Conservation (phyloP, 2,113 vertebrate species). For the Struthio camelus region DNA sequence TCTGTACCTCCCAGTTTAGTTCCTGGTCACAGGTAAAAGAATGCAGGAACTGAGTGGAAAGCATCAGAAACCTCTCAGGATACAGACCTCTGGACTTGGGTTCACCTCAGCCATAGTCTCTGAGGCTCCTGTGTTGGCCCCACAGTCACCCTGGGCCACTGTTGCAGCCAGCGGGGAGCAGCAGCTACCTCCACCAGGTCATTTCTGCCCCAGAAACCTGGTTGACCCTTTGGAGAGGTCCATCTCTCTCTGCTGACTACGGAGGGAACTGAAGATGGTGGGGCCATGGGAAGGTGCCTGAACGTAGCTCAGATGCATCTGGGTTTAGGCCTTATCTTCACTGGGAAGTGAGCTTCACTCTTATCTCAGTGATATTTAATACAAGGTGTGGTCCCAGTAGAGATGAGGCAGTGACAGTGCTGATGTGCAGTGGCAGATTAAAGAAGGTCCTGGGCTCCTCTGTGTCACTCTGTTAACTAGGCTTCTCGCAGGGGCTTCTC, state of each 20-base stretch:
- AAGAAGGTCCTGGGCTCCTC: not conserved
- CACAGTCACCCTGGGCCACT: not conserved
- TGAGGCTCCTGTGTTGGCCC: not conserved
- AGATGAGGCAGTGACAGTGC: not conserved
- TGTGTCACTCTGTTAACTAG: not conserved
- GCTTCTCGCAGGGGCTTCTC: not conserved
- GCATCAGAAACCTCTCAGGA: not conserved
- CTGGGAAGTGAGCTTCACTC: not conserved
- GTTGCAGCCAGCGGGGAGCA: not conserved
- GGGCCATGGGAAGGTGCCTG: not conserved
- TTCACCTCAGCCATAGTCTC: not conserved
- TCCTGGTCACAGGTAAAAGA: not conserved
- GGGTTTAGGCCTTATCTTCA: not conserved
- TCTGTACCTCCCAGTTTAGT: not conserved
- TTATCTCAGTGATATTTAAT: not conserved
- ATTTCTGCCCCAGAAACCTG: not conserved
- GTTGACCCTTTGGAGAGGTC: not conserved
- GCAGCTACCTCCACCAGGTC: not conserved
- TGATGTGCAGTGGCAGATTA: not conserved
- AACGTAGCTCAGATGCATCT: not conserved
- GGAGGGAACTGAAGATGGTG: not conserved
- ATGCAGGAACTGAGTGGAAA: not conserved
- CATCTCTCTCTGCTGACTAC: not conserved
- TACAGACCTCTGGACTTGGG: not conserved
- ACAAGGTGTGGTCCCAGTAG: not conserved